Base-by-base conservation (phyloP, 2,888 invertebrate species). In the Rhingia rostrata region DNA sequence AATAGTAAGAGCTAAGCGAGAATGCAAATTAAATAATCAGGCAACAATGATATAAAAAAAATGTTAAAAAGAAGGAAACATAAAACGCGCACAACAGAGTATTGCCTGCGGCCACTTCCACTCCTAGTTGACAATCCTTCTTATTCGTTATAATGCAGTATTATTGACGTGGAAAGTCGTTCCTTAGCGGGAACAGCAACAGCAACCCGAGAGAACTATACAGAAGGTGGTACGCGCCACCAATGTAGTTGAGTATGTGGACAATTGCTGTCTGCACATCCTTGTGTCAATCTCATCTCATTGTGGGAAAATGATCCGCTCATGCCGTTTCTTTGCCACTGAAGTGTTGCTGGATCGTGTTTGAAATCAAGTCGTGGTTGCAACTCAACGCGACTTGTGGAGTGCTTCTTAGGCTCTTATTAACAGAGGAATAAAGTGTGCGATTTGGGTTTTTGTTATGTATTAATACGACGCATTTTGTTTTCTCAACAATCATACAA, bases 101-200 rank as follows among this genome's bases (percentile, higher is more conserved):
- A 72, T 67, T 53, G 79, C 79, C 70, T 64, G 47, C 6, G 84
- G 84, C 70, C 32, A 84, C 80, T 84, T 84, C 84, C 80, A 84
- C 80, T 84, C 47, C 54, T 80, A 61, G 80, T 74, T 80, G 84
- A 67, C 70, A 84, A 70, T 80, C 56, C 70, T 79, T 75, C 60
- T 80, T 66, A 84, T 80, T 80, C 74, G 84, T 80, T 64, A 84
- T 84, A 84, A 84, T 84, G 84, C 84, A 84, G 84, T 74, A 84
- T 75, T 80, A 66, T 84, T 84, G 74, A 80, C 64, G 80, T 79
- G 49, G 64, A 75, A 78, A 66, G 70, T 69, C 73, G 47, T 73
- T 63, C 53, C 61, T 66, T 35, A 33, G 30, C 60, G 35, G 12
- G 43, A 32, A 72, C 63, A 45, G 70, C 53, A 70, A 56, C 66